phyloP scores from a whole-genome alignment of 23 tunicate genomes.

The Diplosoma virens region DNA sequence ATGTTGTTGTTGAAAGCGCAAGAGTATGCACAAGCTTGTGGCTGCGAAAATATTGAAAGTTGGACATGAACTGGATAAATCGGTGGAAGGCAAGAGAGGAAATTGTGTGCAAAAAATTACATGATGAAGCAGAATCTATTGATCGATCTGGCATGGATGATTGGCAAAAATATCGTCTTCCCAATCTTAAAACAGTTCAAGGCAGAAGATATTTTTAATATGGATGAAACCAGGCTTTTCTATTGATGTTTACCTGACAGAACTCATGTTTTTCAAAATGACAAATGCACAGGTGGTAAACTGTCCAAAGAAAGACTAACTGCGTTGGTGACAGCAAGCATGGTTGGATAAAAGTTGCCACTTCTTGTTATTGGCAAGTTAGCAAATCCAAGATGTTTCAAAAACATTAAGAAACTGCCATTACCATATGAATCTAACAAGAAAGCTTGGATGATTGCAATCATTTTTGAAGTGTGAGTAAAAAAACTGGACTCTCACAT shows the following conservation, averaged over 20 bases:
- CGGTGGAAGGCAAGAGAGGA: conserved; percentile 20
- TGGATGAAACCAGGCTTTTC: conserved; percentile 25
- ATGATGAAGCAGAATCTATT: conserved; percentile 24
- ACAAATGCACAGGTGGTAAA: conserved; percentile 23
- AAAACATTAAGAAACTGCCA: background rate
- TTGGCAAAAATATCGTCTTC: conserved; percentile 15
- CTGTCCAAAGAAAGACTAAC: conserved; percentile 16
- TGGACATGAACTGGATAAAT: conserved; percentile 11
- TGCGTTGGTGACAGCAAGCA: background rate
- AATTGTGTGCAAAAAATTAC: conserved; percentile 17
- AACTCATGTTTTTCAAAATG: conserved; percentile 3
- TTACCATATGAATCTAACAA: background rate
- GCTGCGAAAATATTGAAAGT: background rate
- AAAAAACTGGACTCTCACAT: background rate
- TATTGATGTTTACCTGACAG: conserved; percentile 20
- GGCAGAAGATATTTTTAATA: conserved; percentile 12
- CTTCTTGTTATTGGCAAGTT: background rate
- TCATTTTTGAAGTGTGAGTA: background rate
- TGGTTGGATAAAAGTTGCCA: background rate
- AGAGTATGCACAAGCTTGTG: background rate
- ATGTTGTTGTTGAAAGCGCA: background rate
- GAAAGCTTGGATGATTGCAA: conserved; percentile 2
- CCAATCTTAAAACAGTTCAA: background rate
- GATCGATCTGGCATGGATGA: background rate
- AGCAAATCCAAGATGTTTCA: conserved; percentile 15